phyloP scores from a whole-genome alignment of 1,140 invertebrate species.

The Trichonephila clavata region DNA sequence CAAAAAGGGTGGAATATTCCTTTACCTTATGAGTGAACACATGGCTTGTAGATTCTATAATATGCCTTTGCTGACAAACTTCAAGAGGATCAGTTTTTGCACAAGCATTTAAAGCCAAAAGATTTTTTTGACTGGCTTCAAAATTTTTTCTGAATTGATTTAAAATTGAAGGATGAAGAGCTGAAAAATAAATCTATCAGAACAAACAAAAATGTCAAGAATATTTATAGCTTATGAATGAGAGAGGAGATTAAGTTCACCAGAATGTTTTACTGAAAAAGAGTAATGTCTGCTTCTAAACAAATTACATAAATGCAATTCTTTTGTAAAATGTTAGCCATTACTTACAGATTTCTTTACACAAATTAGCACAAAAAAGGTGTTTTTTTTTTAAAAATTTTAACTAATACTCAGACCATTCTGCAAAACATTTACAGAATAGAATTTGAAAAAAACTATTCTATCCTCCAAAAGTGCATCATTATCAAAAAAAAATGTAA shows the following conservation, averaged over 20 bases:
- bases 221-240: not conserved
- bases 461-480: too few relatives aligned
- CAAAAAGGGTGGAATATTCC: not conserved
- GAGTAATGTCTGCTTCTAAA: not conserved
- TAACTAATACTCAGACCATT: too few relatives aligned
- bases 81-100: constrained; percentile 89
- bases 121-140: constrained; percentile 87
- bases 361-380: too few relatives aligned
- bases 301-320: not conserved
- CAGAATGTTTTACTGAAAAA: not conserved
- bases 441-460: too few relatives aligned
- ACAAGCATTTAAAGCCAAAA: constrained; percentile 91
- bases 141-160: constrained; percentile 84
- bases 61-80: constrained; percentile 86
- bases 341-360: too few relatives aligned
- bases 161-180: constrained; percentile 66
- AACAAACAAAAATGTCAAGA: not conserved
- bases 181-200: constrained; percentile 50
- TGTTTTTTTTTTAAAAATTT: too few relatives aligned
- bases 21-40: constrained; percentile 90
- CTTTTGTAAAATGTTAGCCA: not conserved
- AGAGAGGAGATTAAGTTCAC: not conserved
- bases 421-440: too few relatives aligned
- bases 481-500: too few relatives aligned
- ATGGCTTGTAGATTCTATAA: constrained; percentile 86